A percentile compares a stretch with the other conserved stretches of the same genome.
Evolutionary conservation across 2,888 invertebrate genomes (phyloP).

Genomic region (Eupithecia pulchellata): DNA sequence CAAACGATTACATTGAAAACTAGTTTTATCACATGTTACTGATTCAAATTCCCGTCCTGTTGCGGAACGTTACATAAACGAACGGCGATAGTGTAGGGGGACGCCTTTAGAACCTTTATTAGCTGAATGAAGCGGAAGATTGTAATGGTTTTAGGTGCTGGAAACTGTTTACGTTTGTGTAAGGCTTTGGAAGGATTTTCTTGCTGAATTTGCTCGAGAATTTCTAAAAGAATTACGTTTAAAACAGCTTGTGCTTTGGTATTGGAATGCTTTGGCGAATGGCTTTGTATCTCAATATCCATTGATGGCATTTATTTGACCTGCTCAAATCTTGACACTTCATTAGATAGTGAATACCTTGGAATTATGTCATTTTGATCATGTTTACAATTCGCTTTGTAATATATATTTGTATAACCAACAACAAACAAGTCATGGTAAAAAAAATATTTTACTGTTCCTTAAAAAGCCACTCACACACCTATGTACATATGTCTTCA

Average conservation of each 20-base stretch:
- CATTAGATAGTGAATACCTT: not conserved
- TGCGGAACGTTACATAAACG: slow-evolving; percentile 17
- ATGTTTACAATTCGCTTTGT: too few species aligned
- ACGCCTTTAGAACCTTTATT: slow-evolving; percentile 35
- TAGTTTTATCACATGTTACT: slow-evolving; percentile 5
- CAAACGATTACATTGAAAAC: slow-evolving; percentile 7
- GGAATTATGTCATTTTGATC: too few species aligned
- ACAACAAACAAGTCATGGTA: too few species aligned
- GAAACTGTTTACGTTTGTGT: slow-evolving; percentile 28
- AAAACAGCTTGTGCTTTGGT: not conserved
- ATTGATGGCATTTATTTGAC: not conserved
- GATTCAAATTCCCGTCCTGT: slow-evolving; percentile 16
- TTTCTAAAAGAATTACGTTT: not conserved
- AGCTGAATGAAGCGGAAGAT: slow-evolving; percentile 36
- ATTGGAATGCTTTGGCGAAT: not conserved
- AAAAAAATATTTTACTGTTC: not conserved
- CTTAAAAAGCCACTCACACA: not conserved
- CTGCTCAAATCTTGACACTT: not conserved
- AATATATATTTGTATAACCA: too few species aligned
- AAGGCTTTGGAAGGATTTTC: slow-evolving; percentile 25
- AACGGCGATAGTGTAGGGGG: slow-evolving; percentile 33
- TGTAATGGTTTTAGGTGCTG: slow-evolving; percentile 36
- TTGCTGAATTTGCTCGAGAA: slow-evolving; percentile 11
- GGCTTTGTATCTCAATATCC: not conserved
- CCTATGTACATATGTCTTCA: not conserved